Percentiles rank a stretch among this genome's conserved stretches.
Evolutionary conservation across 2,113 vertebrate species (phyloP).

Genomic region (Felis chaus): DNA sequence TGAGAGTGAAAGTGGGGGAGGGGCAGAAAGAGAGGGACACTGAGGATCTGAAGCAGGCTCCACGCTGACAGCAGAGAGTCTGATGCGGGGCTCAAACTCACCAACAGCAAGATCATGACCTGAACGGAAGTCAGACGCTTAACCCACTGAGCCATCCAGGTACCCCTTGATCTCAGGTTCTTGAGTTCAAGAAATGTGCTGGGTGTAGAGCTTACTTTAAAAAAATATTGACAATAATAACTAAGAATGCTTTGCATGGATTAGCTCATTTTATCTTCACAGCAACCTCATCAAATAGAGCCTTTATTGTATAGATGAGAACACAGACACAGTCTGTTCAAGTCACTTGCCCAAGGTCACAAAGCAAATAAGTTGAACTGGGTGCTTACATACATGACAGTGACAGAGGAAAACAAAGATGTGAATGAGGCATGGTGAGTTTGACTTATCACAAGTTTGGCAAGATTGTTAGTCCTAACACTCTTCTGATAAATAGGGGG

Average conservation of each 20-base stretch:
- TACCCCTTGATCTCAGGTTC: not conserved
- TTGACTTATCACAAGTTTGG: not conserved
- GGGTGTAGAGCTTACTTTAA: not conserved
- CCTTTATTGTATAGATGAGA: constrained; percentile 5
- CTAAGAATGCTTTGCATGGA: not conserved
- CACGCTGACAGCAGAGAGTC: too few species aligned
- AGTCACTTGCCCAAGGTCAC: not conserved
- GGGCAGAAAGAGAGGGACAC: too few species aligned
- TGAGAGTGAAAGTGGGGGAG: too few species aligned
- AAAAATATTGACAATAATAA: not conserved
- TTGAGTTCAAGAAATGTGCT: not conserved
- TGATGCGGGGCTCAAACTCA: too few species aligned
- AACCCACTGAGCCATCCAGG: too few species aligned
- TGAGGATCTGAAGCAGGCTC: too few species aligned
- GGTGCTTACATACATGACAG: not conserved
- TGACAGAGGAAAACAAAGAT: not conserved
- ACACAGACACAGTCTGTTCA: not conserved
- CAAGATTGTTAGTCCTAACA: not conserved
- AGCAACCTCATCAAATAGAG: not conserved
- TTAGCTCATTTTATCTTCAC: not conserved
- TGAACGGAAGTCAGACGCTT: too few species aligned
- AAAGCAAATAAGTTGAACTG: not conserved
- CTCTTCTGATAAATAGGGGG: not conserved
- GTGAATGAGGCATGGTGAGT: not conserved
- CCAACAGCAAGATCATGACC: too few species aligned